Conservation (phyloP, 92 coral and sea anemone genomes). For the Epizoanthus illoricatus region DNA sequence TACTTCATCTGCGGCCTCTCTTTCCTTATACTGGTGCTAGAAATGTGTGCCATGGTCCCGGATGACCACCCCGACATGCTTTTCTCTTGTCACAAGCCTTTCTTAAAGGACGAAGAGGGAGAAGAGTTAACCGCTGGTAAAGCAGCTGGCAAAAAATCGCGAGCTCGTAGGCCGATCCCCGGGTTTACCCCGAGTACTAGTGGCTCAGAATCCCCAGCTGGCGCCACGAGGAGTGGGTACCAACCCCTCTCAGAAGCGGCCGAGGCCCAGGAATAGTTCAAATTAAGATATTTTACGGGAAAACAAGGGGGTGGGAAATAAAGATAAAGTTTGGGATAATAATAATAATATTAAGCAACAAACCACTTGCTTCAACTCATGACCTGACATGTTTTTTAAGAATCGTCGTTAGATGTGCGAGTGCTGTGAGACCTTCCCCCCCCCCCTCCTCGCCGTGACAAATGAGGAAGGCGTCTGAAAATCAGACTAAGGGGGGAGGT, state of each 20-base stretch:
- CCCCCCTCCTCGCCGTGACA: no score
- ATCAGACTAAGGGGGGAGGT: no score
- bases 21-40: conserved; percentile 85
- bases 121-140: conserved; percentile 38
- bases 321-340: no score
- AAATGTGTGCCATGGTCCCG: conserved; percentile 98
- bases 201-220: conserved; percentile 9
- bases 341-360: no score
- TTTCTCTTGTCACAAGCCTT: conserved; percentile 96
- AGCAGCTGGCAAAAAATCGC: not conserved
- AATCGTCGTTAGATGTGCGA: no score
- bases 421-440: no score
- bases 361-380: no score
- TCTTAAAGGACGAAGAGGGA: conserved; percentile 78
- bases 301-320: no score
- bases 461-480: no score
- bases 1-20: conserved; percentile 92
- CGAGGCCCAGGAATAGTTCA: conserved; percentile 13
- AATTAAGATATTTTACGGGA: no score
- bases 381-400: no score
- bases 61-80: conserved; percentile 99
- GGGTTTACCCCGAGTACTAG: conserved; percentile 24
- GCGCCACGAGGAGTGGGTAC: conserved; percentile 17
- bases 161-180: conserved; percentile 30
- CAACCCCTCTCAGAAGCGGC: conserved; percentile 31